Evolutionary conservation across 2,888 invertebrate genomes (phyloP), one percentile per base, ranked within the genome.

Genomic region (Dryomyza anilis): DNA sequence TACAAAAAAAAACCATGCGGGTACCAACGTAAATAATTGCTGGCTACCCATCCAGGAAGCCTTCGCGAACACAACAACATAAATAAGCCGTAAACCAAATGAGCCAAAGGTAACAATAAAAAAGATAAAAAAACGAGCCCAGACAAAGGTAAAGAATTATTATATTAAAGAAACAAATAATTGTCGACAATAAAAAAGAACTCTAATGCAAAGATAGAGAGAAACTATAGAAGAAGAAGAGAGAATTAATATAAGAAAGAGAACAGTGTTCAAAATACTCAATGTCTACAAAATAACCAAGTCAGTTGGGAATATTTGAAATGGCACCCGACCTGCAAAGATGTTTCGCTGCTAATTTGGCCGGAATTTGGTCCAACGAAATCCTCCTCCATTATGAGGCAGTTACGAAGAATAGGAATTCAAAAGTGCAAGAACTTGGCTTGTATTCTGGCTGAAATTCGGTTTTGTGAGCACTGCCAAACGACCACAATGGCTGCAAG

Each of bases 21-120:
- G 6, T 19, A 19, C 39, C 12, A n/a, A 46, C 7, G 19, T 27
- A 61, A 52, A 25, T 50, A 2, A 29, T 19, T 48, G 33, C 27
- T n/a, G 43, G 19, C 61, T 19, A 39, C 23, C 25, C 29, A 21
- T 39, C 52, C 61, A 43, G 43, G 25, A 61, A 53, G 52, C 36
- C 5, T 23, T 36, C 27, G 27, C 19, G 19, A 36, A 33, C 33
- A 14, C 48, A 50, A 23, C 29, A 10, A 46, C 14, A 21, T 33
- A 45, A 48, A 48, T 53, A 43, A 43, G 52, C 61, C 61, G 27
- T 43, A 52, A 61, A 61, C 29, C 33, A 25, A 53, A n/a, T 14
- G 30, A 52, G 30, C 43, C n/a, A 53, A 39, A 48, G n/a, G 33
- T 7, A 14, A 33, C 59, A 52, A 61, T 53, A 30, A 61, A 61